phyloP scores from a whole-genome alignment of 2,113 vertebrate genomes.

The Dromiciops gliroides region DNA sequence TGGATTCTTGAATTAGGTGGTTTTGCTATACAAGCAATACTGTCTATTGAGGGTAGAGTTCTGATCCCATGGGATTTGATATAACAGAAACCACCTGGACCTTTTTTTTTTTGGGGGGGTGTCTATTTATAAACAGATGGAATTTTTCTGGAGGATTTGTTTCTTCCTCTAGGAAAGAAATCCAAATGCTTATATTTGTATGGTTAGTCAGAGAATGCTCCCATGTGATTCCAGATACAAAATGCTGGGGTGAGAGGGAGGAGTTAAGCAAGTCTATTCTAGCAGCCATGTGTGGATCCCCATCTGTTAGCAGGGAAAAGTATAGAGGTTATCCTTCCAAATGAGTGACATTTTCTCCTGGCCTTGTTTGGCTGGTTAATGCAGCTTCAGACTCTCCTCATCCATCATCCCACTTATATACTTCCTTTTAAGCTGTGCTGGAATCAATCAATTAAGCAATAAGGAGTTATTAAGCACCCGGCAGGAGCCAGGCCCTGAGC shows the following conservation, averaged over 20 bases:
- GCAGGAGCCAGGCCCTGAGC: not conserved
- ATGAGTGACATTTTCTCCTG: not conserved
- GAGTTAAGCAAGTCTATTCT: not conserved
- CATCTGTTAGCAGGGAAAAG: not conserved
- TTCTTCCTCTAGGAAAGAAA: not conserved
- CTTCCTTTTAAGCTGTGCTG: not conserved
- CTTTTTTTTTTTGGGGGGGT: not conserved
- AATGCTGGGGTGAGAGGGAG: not conserved
- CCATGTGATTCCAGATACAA: not conserved
- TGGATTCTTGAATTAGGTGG: not conserved
- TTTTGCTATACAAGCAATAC: not conserved
- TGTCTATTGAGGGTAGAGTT: not conserved
- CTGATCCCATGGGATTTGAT: not conserved
- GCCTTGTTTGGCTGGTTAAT: not conserved
- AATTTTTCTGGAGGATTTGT: not conserved
- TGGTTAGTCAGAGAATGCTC: not conserved
- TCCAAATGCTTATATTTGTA: not conserved
- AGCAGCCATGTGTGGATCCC: not conserved
- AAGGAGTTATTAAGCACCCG: not conserved
- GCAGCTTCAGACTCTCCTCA: not conserved
- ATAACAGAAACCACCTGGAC: not conserved
- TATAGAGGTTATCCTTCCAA: not conserved
- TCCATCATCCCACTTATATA: not conserved
- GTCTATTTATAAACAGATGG: not conserved
- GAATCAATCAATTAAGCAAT: not conserved